phyloP scores from a whole-genome alignment of 2,888 invertebrate genomes.

The Zaprionus obscuricornis region DNA sequence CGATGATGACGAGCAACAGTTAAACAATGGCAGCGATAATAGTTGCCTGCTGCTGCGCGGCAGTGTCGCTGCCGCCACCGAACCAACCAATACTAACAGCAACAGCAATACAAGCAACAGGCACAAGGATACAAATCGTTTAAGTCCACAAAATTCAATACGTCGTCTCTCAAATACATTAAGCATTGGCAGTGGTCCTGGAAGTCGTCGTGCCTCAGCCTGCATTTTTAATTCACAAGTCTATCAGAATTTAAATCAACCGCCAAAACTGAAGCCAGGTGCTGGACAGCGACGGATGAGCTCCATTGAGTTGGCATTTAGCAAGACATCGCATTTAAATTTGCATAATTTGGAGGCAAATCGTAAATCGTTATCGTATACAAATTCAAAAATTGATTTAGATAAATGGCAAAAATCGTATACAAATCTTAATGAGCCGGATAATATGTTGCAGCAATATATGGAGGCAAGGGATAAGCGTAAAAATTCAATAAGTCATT shows the following conservation, averaged over 20 bases:
- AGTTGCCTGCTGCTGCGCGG: conserved; percentile 84
- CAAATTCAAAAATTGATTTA: conserved; percentile 82
- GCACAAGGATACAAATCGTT: conserved; percentile 87
- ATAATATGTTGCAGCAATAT: conserved; percentile 81
- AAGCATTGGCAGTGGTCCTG: conserved; percentile 72
- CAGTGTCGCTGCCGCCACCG: conserved; percentile 83
- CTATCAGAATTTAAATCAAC: conserved; percentile 83
- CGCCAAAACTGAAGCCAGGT: conserved; percentile 78
- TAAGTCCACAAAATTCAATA: conserved; percentile 90
- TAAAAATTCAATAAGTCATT: conserved; percentile 79
- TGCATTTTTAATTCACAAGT: conserved; percentile 83
- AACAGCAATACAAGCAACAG: no score
- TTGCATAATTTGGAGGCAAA: conserved; percentile 83
- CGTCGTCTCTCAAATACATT: conserved; percentile 77
- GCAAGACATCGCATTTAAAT: conserved; percentile 82
- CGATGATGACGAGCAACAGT: conserved; percentile 85
- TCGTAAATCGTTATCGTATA: conserved; percentile 81
- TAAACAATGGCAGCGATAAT: conserved; percentile 90
- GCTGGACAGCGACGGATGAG: conserved; percentile 81
- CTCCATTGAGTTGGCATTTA: conserved; percentile 82
- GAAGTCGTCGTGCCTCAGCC: conserved; percentile 81
- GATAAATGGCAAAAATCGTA: conserved; percentile 83
- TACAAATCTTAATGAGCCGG: conserved; percentile 80
- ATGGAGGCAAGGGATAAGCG: conserved; percentile 81
- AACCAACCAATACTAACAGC: no score